Percentiles rank a stretch among this genome's conserved stretches.
Conservation (phyloP, 2,797 vertebrate genomes). For the Sphenopsis melanotis region DNA sequence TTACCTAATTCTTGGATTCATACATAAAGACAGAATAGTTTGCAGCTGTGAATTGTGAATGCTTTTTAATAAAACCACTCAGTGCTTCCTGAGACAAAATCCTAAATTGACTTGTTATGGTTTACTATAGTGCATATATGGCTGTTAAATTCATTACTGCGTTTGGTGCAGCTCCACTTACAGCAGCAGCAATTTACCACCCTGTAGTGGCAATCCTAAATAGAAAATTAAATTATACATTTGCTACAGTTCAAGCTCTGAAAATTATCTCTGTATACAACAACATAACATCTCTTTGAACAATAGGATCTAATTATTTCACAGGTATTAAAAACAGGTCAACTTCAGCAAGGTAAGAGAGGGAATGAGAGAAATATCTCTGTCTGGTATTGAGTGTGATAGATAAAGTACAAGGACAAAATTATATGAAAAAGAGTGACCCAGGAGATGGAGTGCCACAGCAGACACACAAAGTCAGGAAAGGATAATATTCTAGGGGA, state of each 20-base stretch:
- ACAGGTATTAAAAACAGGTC: not conserved
- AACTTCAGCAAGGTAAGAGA: not conserved
- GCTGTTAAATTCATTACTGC: slow-evolving; percentile 44
- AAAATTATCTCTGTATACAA: not conserved
- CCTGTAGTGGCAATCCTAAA: slow-evolving; percentile 28
- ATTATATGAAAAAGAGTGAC: not conserved
- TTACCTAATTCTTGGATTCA: not conserved
- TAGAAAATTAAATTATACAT: slow-evolving; percentile 50
- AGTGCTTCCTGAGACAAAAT: not conserved
- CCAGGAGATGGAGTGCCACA: not conserved
- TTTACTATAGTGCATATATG: not conserved
- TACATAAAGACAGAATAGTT: not conserved
- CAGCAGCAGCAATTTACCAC: slow-evolving; percentile 42
- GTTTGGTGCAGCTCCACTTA: slow-evolving; percentile 13
- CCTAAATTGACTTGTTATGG: slow-evolving; percentile 22
- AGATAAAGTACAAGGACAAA: not conserved
- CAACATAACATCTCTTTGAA: not conserved
- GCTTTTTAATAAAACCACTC: not conserved
- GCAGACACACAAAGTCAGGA: not conserved
- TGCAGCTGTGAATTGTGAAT: not conserved
- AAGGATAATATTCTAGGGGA: not conserved
- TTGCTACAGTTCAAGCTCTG: slow-evolving; percentile 20
- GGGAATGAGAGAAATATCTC: not conserved
- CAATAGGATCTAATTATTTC: not conserved
- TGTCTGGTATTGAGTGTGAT: not conserved